These are phyloP conservation scores for Podabrus alpinus DNA, from an alignment of 2,888 invertebrate genomes.

Conservation along the genomic window DNA sequence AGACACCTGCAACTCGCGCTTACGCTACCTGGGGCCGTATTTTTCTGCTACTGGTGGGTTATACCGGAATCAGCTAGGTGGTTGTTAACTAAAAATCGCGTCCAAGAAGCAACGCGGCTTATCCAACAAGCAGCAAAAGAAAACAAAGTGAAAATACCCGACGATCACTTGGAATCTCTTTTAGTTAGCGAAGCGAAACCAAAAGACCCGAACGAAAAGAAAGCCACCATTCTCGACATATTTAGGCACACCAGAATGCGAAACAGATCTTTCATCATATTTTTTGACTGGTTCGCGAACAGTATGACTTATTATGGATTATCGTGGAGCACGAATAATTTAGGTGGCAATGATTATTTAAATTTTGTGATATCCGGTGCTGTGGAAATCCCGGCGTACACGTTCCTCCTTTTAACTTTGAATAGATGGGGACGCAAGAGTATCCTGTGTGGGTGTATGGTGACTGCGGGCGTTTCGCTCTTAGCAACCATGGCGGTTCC, in stretches of 20 bases:
- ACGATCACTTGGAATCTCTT: conserved; percentile 60
- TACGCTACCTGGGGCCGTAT: conserved; percentile 69
- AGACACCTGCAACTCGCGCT: conserved; percentile 70
- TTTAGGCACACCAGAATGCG: conserved; percentile 68
- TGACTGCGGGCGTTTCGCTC: conserved; percentile 64
- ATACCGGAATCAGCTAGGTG: conserved; percentile 77
- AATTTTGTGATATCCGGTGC: conserved; percentile 75
- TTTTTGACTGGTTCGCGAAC: conserved; percentile 79
- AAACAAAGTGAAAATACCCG: conserved; percentile 64
- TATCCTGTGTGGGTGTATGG: conserved; percentile 71
- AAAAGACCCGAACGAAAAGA: conserved; percentile 44
- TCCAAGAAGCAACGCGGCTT: conserved; percentile 64
- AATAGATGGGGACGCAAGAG: conserved; percentile 72
- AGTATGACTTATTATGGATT: conserved; percentile 79
- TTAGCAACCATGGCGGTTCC: conserved; percentile 65
- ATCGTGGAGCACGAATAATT: conserved; percentile 73
- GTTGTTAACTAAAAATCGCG: conserved; percentile 67
- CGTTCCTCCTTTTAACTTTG: conserved; percentile 66
- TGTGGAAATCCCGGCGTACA: conserved; percentile 77
- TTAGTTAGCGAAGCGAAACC: conserved; percentile 56
- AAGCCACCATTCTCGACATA: conserved; percentile 63
- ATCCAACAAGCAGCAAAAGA: conserved; percentile 67
- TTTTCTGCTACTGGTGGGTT: conserved; percentile 74
- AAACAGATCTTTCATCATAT: conserved; percentile 68
- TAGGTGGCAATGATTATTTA: conserved; percentile 73